Evolutionary conservation across 1,140 invertebrate genomes (phyloP), one percentile per base, ranked within the genome.

Genomic region (Andricus grossulariae): DNA sequence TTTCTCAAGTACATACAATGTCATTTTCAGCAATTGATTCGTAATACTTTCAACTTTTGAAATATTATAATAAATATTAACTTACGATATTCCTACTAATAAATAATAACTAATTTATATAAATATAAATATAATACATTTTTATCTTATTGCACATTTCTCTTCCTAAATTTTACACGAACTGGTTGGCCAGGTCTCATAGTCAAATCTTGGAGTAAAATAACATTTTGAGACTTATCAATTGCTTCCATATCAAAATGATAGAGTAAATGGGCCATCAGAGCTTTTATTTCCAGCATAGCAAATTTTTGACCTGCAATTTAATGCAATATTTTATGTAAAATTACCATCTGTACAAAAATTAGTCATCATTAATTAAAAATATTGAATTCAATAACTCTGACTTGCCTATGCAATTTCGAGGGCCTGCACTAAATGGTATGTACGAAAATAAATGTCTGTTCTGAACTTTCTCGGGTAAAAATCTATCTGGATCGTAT

Each of bases 401-500:
- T 60, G n/a, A 78, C 80, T 88, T 84, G 92, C 94, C 95, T 78
- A 96, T 95, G 81, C 95, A 96, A 85, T 95, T 95, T 60, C 95
- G 92, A 0, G 93, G 92, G 2, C 95, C 95, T 70, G 95, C 95
- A 66, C 94, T 95, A 81, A 96, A 96, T 2, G 95, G 93, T 54
- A 96, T 89, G 3, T 70, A 77, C 0, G 75, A 88, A 80, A 91
- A 94, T 2, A 90, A 91, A 84, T 92, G 93, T 57, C 92, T 87
- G 25, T 81, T 80, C 16, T 80, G 70, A 11, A 80, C 66, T 54
- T 93, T 92, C 76, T 93, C 92, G 0, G 92, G 92, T 8, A 93
- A 83, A 88, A 96, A 97, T 79, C 96, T 90, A 19, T 97, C 95
- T 0, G 96, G 96, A 80, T 94, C 91, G 83, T 96, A 97, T 5